A percentile compares a stretch with the other conserved stretches of the same genome.
These are phyloP conservation scores for Eublepharis macularius DNA, from an alignment of 2,113 vertebrate genomes.

Conservation along the genomic window DNA sequence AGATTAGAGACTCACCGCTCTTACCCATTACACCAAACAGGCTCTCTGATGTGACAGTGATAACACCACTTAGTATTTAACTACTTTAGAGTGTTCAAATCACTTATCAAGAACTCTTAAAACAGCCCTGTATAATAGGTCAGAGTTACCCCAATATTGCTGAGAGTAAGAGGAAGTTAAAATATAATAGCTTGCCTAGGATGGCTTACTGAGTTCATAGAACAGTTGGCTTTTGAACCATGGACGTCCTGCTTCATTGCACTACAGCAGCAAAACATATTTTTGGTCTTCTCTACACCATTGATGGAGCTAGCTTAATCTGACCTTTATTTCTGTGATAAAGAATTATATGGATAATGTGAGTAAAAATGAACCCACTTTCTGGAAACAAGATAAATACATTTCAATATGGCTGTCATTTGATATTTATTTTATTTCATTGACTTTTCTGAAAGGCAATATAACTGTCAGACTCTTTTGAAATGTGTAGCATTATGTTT, in stretches of 20 bases:
- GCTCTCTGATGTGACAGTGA: not conserved
- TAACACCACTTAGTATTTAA: not conserved
- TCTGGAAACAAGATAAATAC: not conserved
- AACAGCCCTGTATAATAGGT: not conserved
- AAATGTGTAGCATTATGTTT: not conserved
- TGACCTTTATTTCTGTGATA: not conserved
- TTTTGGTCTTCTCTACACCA: not conserved
- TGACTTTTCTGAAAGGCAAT: not conserved
- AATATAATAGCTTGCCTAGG: not conserved
- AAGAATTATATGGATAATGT: not conserved
- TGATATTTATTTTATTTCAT: not conserved
- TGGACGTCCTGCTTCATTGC: not conserved
- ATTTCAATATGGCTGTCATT: not conserved
- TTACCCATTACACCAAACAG: no score
- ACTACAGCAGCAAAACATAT: not conserved
- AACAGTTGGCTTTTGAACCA: not conserved
- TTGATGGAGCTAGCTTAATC: not conserved
- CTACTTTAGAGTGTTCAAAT: not conserved
- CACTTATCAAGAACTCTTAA: not conserved
- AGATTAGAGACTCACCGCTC: no score
- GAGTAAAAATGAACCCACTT: not conserved
- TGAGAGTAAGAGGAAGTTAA: not conserved
- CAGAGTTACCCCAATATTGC: not conserved
- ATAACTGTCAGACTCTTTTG: not conserved
- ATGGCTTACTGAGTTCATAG: not conserved